phyloP scores from a whole-genome alignment of 2,888 invertebrate species.

The Aplocera efformata region DNA sequence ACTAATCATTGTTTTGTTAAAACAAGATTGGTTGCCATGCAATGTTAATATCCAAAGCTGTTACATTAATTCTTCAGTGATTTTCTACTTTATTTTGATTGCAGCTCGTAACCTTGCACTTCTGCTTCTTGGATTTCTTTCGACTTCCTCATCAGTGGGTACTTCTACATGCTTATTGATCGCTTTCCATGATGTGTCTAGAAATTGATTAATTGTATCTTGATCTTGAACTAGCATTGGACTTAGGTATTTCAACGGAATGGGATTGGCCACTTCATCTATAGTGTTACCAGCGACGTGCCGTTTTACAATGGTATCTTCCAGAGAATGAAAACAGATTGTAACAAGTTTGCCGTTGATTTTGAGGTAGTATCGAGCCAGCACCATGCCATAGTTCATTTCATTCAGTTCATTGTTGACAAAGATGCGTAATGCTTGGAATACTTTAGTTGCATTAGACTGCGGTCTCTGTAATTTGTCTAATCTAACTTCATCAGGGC shows the following conservation, averaged over 20 bases:
- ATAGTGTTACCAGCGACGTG: conserved; percentile 89
- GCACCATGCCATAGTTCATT: conserved; percentile 91
- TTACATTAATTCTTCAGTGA: too few species aligned
- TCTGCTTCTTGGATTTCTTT: conserved; percentile 89
- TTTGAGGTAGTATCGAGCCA: conserved; percentile 89
- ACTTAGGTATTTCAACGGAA: conserved; percentile 86
- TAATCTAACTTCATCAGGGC: conserved; percentile 74
- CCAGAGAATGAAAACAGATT: conserved; percentile 94
- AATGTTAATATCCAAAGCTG: too few species aligned
- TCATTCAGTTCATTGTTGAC: conserved; percentile 98
- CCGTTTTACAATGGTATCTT: conserved; percentile 95
- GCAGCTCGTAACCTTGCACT: conserved; percentile 95
- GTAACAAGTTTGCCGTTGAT: conserved; percentile 88
- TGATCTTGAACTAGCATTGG: conserved; percentile 80
- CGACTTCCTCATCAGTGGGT: conserved; percentile 87
- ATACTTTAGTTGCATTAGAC: conserved; percentile 94
- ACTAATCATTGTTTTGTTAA: too few species aligned
- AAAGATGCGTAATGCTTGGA: conserved; percentile 96
- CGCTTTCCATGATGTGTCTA: conserved; percentile 87
- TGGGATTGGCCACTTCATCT: conserved; percentile 85
- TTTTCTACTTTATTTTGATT: conserved; percentile 81
- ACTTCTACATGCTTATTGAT: conserved; percentile 89
- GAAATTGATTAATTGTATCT: conserved; percentile 81
- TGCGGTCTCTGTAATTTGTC: conserved; percentile 88
- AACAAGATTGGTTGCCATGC: too few species aligned